A percentile compares a stretch with the other conserved stretches of the same genome.
These are phyloP conservation scores for Seriola rivoliana DNA, from an alignment of 2,113 vertebrate genomes.

Conservation along the genomic window DNA sequence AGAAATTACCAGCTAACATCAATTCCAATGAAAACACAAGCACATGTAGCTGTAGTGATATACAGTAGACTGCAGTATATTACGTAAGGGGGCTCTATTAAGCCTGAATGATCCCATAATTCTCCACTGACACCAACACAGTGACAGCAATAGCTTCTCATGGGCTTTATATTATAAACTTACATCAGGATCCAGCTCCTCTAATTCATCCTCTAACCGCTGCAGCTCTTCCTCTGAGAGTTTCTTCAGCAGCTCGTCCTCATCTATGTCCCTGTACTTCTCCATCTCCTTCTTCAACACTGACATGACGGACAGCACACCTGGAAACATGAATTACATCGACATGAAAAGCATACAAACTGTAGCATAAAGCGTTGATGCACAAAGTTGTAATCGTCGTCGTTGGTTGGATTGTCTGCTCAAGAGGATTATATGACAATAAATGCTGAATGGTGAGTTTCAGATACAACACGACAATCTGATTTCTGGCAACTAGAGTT, in stretches of 20 bases:
- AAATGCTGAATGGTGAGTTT: not conserved
- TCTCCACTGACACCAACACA: conserved; percentile 34
- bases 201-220: conserved; percentile 93
- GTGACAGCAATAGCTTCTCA: conserved; percentile 37
- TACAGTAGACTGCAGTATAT: not conserved
- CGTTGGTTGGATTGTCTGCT: not conserved
- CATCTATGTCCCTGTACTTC: conserved; percentile 97
- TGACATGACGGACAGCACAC: conserved; percentile 85
- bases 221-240: conserved; percentile 94
- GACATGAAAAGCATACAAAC: not conserved
- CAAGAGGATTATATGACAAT: not conserved
- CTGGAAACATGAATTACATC: conserved; percentile 29
- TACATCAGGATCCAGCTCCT: conserved; percentile 97
- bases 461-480: too few relatives aligned
- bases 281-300: conserved; percentile 92
- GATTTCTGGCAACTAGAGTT: not conserved
- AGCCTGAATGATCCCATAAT: conserved; percentile 29
- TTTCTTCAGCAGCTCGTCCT: conserved; percentile 94
- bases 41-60: not conserved
- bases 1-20: not conserved
- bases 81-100: not conserved
- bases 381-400: not conserved
- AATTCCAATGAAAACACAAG: not conserved
- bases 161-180: conserved; percentile 72
- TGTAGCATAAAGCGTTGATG: not conserved